These are phyloP conservation scores for Karalla daura DNA, from an alignment of 2,797 vertebrate species.

Conservation along the genomic window DNA sequence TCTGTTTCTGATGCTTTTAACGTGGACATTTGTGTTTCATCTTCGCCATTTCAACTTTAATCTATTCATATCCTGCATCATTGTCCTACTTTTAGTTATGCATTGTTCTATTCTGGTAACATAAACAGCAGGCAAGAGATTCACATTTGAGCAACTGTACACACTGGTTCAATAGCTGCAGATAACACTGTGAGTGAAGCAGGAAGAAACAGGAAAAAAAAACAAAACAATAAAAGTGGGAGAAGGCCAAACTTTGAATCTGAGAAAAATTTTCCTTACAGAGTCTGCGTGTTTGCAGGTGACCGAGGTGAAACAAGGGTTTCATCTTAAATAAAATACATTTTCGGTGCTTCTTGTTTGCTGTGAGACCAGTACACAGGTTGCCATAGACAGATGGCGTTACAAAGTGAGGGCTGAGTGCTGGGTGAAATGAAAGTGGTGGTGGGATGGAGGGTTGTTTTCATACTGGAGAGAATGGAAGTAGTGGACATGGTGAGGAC, in stretches of 20 bases:
- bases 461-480: neutral
- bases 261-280: slow-evolving; percentile 17
- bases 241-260: too few relatives aligned
- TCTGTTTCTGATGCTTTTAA: slow-evolving; percentile 20
- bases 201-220: slow-evolving; percentile 11
- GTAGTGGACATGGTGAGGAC: neutral
- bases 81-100: slow-evolving; percentile 61
- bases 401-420: neutral
- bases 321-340: neutral
- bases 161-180: neutral
- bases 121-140: slow-evolving; percentile 35
- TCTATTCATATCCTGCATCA: slow-evolving; percentile 59
- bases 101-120: slow-evolving; percentile 68
- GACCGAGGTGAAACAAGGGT: neutral
- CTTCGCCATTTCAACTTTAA: slow-evolving; percentile 51
- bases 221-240: neutral
- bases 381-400: neutral
- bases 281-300: neutral
- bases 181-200: slow-evolving; percentile 2
- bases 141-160: slow-evolving; percentile 14
- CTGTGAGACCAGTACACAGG: neutral
- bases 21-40: slow-evolving; percentile 32
- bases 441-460: neutral
- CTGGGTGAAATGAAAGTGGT: neutral
- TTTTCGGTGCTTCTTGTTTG: neutral